phyloP scores from a whole-genome alignment of 1,140 invertebrate species.

The Saccostrea cuccullata region DNA sequence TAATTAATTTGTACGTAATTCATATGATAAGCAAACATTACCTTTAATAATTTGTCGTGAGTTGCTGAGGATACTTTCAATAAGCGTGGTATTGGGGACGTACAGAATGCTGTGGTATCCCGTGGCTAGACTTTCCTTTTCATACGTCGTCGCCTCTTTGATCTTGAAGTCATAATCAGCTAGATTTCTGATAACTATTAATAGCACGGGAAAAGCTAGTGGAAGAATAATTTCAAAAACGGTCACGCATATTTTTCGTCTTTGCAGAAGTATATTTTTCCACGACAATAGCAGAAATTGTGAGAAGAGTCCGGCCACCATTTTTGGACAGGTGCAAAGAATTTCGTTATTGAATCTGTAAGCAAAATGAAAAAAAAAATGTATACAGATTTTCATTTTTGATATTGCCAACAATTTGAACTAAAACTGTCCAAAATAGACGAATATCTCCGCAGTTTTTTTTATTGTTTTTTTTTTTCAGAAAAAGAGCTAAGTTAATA shows the following conservation, averaged over 20 bases:
- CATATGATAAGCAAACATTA: background rate
- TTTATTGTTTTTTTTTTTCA: too few relatives aligned
- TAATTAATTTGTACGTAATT: too few relatives aligned
- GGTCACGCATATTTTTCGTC: slow-evolving; percentile 14
- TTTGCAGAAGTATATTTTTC: slow-evolving; percentile 13
- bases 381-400: too few relatives aligned
- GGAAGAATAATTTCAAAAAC: slow-evolving; percentile 2
- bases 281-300: background rate
- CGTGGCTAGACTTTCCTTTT: background rate
- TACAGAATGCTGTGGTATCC: background rate
- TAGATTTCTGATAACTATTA: background rate
- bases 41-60: background rate
- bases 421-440: too few relatives aligned
- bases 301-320: background rate
- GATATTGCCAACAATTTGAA: too few relatives aligned
- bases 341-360: too few relatives aligned
- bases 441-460: too few relatives aligned
- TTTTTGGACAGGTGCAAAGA: background rate
- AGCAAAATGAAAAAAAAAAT: too few relatives aligned
- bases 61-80: background rate
- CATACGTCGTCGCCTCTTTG: background rate
- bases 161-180: background rate
- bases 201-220: background rate
- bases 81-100: background rate
- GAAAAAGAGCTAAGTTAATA: too few relatives aligned